Conservation (phyloP, 2,113 vertebrate genomes). For the Corynorhinus townsendii region DNA sequence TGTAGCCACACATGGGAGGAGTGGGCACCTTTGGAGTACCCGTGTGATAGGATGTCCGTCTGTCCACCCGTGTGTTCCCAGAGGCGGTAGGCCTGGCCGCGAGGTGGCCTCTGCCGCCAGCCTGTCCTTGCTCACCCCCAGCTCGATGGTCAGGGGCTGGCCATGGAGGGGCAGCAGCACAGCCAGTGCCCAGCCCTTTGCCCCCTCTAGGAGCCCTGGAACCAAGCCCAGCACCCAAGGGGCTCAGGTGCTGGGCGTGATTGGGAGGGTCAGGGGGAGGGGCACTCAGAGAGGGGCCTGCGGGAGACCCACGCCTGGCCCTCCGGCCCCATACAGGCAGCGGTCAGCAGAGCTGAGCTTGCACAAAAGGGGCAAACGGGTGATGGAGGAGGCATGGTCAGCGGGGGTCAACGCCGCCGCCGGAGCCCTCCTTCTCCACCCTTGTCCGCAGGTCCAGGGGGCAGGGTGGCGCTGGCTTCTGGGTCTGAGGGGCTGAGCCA, state of each 20-base stretch:
- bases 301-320: not conserved
- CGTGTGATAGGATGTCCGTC: accelerated
- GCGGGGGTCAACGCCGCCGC: accelerated
- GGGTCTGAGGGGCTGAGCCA: not conserved
- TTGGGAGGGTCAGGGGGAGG: not conserved
- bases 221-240: not conserved
- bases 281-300: not conserved
- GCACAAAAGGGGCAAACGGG: accelerated
- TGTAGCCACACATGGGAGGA: too few species aligned
- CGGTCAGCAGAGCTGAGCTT: accelerated
- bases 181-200: not conserved
- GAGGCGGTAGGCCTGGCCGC: not conserved
- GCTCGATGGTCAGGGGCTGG: not conserved
- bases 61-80: not conserved
- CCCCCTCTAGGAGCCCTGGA: not conserved
- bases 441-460: not conserved
- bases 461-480: not conserved
- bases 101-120: not conserved
- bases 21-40: not conserved
- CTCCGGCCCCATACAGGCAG: accelerated
- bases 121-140: not conserved
- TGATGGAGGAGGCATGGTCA: not conserved
- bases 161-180: accelerated
- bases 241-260: not conserved
- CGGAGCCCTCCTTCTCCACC: accelerated